phyloP scores from a whole-genome alignment of 2,113 vertebrate species.

The Balaenoptera acutorostrata region DNA sequence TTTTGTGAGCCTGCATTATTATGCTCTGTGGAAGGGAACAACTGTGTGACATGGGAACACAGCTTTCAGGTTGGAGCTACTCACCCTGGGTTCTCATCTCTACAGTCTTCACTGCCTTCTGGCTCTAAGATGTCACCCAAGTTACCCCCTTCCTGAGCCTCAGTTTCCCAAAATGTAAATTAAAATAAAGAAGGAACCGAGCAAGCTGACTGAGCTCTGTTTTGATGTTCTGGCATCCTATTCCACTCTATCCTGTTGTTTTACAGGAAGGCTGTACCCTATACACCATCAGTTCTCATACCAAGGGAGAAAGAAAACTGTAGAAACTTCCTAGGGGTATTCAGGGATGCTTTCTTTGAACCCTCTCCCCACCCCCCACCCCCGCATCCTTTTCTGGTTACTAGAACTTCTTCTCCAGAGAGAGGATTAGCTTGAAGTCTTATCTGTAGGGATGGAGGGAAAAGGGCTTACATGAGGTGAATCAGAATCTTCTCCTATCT shows the following conservation, averaged over 20 bases:
- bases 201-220: background rate
- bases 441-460: background rate
- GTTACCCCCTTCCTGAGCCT: background rate
- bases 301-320: background rate
- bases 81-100: background rate
- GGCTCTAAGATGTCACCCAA: background rate
- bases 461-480: background rate
- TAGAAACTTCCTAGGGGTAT: background rate
- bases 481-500: background rate
- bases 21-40: background rate
- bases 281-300: background rate
- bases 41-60: too few species aligned
- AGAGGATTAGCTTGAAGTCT: background rate
- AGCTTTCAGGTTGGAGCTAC: background rate
- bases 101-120: background rate
- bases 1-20: background rate
- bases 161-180: background rate
- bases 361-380: fast-evolving
- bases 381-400: background rate
- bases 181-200: background rate
- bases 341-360: background rate
- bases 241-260: background rate
- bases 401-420: background rate
- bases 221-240: background rate
- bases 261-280: background rate